These are phyloP conservation scores for Druon quercuslanigerum DNA, from an alignment of 1,140 invertebrate genomes.

Conservation along the genomic window DNA sequence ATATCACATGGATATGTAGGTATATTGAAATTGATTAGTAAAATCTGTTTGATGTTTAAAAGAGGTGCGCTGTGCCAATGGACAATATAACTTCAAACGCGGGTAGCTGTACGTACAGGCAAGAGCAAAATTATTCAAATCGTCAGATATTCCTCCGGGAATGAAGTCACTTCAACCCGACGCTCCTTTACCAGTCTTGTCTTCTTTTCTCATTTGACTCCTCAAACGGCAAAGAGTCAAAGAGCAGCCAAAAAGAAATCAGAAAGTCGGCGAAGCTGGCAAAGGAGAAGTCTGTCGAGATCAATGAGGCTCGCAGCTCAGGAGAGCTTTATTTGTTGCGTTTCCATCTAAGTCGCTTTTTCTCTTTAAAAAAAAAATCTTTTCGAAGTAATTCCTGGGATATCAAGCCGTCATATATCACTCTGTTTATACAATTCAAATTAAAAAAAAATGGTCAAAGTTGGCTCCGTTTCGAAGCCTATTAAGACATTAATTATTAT, in stretches of 20 bases:
- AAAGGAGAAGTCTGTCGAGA: slow-evolving; percentile 34
- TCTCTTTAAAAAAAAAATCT: no score
- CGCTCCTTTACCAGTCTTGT: slow-evolving; percentile 45
- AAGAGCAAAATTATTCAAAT: slow-evolving; percentile 54
- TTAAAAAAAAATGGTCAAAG: no score
- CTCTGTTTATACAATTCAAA: no score
- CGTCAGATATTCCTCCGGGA: slow-evolving; percentile 47
- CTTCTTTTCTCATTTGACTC: slow-evolving; percentile 41
- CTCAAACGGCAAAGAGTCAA: slow-evolving; percentile 34
- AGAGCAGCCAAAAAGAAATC: slow-evolving; percentile 38
- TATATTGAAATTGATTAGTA: no score
- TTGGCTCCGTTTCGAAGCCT: no score
- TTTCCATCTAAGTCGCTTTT: neutral
- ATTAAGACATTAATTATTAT: no score
- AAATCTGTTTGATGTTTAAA: no score
- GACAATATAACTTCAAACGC: neutral
- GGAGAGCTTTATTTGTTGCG: slow-evolving; percentile 7
- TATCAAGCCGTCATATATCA: no score
- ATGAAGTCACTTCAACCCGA: slow-evolving; percentile 49
- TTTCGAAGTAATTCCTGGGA: no score
- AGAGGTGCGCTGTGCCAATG: neutral
- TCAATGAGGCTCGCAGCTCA: slow-evolving; percentile 29
- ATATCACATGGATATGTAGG: no score
- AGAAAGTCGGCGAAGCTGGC: neutral
- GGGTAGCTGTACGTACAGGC: neutral